phyloP scores from a whole-genome alignment of 2,797 vertebrate species.

The Gephyroberyx darwinii region DNA sequence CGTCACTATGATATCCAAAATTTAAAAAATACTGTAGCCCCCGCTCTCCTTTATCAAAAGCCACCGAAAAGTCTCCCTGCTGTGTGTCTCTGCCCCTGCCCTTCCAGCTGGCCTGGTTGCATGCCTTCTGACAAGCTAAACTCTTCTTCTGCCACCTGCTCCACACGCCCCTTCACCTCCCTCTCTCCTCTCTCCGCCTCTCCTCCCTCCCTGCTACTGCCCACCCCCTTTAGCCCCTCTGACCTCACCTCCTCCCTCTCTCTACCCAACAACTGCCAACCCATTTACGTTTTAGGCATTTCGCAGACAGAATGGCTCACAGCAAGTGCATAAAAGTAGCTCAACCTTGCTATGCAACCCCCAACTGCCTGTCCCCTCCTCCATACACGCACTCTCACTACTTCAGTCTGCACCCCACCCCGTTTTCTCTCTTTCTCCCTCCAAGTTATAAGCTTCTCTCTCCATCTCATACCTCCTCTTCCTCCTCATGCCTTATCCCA shows the following conservation, averaged over 20 bases:
- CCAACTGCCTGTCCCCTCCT: slow-evolving; percentile 4
- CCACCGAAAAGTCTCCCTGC: neutral
- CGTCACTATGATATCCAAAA: neutral
- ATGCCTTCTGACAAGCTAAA: slow-evolving; percentile 48
- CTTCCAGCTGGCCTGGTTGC: slow-evolving; percentile 41
- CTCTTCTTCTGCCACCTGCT: slow-evolving; percentile 69
- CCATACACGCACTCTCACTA: slow-evolving; percentile 19
- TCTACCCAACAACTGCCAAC: slow-evolving; percentile 65
- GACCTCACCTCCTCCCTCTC: slow-evolving; percentile 46
- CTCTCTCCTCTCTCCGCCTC: slow-evolving; percentile 48
- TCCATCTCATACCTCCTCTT: neutral
- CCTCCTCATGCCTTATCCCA: too few relatives aligned
- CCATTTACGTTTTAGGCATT: slow-evolving; percentile 79
- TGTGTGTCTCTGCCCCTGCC: slow-evolving; percentile 21
- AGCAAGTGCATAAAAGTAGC: slow-evolving; percentile 81
- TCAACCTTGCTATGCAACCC: slow-evolving; percentile 60
- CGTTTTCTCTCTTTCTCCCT: slow-evolving; percentile 4
- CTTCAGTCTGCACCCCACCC: slow-evolving; percentile 3
- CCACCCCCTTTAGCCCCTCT: slow-evolving; percentile 52
- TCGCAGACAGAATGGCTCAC: slow-evolving; percentile 61
- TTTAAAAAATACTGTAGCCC: neutral
- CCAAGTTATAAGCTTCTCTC: slow-evolving; percentile 15
- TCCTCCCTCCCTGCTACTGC: slow-evolving; percentile 13
- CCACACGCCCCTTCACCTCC: slow-evolving; percentile 57
- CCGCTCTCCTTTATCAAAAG: slow-evolving; percentile 26